These are phyloP conservation scores for Pseudois nayaur DNA, from an alignment of 2,113 vertebrate species.

Conservation along the genomic window DNA sequence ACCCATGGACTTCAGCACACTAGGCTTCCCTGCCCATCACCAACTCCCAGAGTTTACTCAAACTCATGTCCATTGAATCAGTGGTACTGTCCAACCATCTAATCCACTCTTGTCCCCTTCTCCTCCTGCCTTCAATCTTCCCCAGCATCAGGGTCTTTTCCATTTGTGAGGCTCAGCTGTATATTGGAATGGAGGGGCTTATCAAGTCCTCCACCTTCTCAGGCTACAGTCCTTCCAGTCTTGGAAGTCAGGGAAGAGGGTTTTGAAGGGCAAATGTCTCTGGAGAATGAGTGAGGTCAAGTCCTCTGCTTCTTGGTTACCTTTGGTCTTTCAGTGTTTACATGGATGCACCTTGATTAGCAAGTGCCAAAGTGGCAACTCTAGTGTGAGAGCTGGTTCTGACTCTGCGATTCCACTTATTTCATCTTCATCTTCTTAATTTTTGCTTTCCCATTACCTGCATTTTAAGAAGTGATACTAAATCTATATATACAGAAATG, in stretches of 20 bases:
- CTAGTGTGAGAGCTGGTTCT: background rate
- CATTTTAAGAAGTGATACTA: background rate
- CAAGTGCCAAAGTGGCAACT: background rate
- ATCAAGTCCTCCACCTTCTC: background rate
- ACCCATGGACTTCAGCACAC: background rate
- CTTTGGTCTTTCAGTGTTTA: background rate
- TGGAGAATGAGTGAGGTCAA: background rate
- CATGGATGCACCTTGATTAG: fast-evolving
- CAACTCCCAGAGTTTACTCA: background rate
- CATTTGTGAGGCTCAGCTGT: background rate
- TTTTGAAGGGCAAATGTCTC: background rate
- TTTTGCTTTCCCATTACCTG: background rate
- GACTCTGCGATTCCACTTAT: background rate
- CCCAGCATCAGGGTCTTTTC: background rate
- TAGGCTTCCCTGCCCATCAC: background rate
- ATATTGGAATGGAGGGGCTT: background rate
- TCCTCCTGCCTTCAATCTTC: background rate
- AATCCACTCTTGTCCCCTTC: background rate
- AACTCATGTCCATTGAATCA: background rate
- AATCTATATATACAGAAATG: background rate
- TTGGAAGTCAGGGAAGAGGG: background rate
- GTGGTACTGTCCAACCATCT: background rate
- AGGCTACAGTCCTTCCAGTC: background rate
- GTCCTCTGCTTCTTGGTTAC: too few relatives aligned
- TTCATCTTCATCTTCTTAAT: background rate